These are phyloP conservation scores for Diabrotica balteata DNA, from an alignment of 2,888 invertebrate genomes.

Conservation along the genomic window DNA sequence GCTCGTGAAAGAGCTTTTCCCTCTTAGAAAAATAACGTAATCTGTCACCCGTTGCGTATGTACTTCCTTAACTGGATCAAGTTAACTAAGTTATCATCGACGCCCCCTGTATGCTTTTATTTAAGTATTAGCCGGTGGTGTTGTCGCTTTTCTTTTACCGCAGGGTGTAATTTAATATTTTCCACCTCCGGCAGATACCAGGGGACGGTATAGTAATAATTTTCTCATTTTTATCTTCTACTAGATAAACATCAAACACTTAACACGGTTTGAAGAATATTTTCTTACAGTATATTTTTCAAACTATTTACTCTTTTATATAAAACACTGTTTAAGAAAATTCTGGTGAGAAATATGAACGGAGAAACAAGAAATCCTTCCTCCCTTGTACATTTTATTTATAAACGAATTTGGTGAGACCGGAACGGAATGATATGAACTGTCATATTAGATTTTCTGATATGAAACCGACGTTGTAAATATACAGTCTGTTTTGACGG, in stretches of 20 bases:
- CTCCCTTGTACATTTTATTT: not conserved
- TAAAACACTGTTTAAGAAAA: too few species aligned
- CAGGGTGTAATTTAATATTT: conserved; percentile 30
- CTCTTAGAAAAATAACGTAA: conserved; percentile 29
- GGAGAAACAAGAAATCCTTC: not conserved
- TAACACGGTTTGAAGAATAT: too few species aligned
- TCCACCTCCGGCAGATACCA: conserved; percentile 5
- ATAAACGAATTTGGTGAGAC: not conserved
- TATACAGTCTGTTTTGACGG: not conserved
- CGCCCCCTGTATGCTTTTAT: conserved; percentile 25
- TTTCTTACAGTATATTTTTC: too few species aligned
- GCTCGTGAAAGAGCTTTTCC: conserved; percentile 13
- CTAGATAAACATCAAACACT: too few species aligned
- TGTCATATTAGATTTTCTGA: conserved; percentile 7
- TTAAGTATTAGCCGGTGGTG: conserved; percentile 19
- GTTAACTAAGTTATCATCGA: conserved; percentile 31
- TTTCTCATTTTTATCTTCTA: too few species aligned
- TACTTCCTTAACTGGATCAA: conserved; percentile 26
- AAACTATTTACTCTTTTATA: too few species aligned
- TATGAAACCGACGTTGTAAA: not conserved
- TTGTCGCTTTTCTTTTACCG: conserved; percentile 29
- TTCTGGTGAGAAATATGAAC: too few species aligned
- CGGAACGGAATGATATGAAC: not conserved
- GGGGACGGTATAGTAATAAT: not conserved
- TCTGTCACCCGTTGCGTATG: conserved; percentile 26